Evolutionary conservation across 37 sponge, comb jelly and placozoan genomes (phyloP), one percentile per base, ranked within the genome.

Genomic region (Oopsacas minuta): DNA sequence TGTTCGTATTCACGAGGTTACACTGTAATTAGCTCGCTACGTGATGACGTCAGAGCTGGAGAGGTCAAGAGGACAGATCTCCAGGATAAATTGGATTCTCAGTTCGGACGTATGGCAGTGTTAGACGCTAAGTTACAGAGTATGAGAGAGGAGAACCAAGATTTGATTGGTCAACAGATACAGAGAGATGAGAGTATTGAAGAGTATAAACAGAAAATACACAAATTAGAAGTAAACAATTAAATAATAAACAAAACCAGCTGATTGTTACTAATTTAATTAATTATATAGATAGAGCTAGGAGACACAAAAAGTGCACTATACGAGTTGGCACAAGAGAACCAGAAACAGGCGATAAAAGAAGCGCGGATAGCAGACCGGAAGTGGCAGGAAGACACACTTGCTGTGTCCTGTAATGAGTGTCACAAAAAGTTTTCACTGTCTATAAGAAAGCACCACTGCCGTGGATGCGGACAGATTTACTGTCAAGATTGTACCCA

Each of bases 391-490:
- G 75, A 61, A 5, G 75, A 61, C 75, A 61, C 75, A n/a, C 28
- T n/a, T 25, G 75, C 30, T 25, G 75, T 5, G 17, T 3, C 28
- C 28, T 61, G 75, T 34, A 61, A 12, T 34, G 30, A 5, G 22
- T 61, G 75, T 34, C 7, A 61, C 7, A 61, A 61, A 34, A 61
- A 61, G 75, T 52, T 52, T 30, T 87, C 34, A 37, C 37, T 88
- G 39, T 89, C 51, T 53, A 36, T 39, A 0, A 35, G 37, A 22
- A 52, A 94, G 90, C 94, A 94, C 84, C 94, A 94, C 88, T 94
- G 94, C 39, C 82, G 94, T 37, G 86, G 85, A 22, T 94, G 94
- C 91, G 94, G 94, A 10, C 85, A 83, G 51, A 90, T 94, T 3
- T 94, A 88, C 84, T 94, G 94, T 61, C 35, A 28, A 1, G 82